Evolutionary conservation across 2,797 vertebrate genomes (phyloP).

Genomic region (Ciconia nigra): DNA sequence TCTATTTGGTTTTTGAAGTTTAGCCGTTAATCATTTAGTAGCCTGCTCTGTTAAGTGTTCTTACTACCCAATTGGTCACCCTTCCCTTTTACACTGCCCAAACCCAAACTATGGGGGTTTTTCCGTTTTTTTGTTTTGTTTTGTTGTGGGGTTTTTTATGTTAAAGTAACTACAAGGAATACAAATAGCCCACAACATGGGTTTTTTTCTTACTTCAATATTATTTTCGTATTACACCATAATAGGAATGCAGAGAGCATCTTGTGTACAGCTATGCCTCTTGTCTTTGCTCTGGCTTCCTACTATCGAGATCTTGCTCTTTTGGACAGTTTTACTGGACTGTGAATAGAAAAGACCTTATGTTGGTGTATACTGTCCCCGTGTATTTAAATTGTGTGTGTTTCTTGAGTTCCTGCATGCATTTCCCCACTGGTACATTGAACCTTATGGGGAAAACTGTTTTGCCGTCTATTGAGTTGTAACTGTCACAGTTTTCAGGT

Average conservation of each 20-base stretch:
- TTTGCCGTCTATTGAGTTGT: not conserved
- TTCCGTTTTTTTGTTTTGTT: not conserved
- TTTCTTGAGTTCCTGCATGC: not conserved
- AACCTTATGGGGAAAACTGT: not conserved
- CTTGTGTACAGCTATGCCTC: not conserved
- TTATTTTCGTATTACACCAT: not conserved
- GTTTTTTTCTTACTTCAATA: not conserved
- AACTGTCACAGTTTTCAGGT: not conserved
- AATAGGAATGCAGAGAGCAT: not conserved
- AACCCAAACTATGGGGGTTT: not conserved
- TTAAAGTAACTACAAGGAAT: not conserved
- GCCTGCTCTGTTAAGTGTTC: not conserved
- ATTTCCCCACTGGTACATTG: not conserved
- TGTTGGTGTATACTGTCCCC: not conserved
- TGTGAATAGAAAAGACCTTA: not conserved
- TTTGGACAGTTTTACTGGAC: not conserved
- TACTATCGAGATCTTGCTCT: not conserved
- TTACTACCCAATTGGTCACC: not conserved
- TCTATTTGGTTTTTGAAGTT: not conserved
- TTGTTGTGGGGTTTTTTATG: not conserved
- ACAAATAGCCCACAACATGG: not conserved
- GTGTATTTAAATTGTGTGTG: not conserved
- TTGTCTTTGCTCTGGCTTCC: not conserved
- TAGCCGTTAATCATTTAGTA: not conserved
- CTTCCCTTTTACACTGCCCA: not conserved